Evolutionary conservation across 2,797 vertebrate genomes (phyloP).

Genomic region (Cryptoprocta ferox): DNA sequence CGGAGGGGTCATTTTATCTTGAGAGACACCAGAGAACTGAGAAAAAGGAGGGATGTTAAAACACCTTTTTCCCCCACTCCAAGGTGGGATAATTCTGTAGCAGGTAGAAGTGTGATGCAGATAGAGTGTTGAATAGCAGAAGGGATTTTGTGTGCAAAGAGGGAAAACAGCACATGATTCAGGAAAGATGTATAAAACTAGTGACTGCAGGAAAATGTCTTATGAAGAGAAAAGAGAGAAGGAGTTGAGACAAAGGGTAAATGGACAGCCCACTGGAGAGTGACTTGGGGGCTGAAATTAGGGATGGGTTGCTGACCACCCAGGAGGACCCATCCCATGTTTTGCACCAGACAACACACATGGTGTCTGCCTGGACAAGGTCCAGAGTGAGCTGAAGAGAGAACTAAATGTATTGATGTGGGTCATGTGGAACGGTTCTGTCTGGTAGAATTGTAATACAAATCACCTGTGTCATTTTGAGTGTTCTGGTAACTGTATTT

Average conservation of each 20-base stretch:
- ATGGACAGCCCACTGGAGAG: accelerated
- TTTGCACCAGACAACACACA: too few species aligned
- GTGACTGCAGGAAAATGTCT: background rate
- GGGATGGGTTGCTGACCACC: background rate
- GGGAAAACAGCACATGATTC: background rate
- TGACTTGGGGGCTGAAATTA: background rate
- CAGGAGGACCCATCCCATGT: background rate
- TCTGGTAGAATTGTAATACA: background rate
- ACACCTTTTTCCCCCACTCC: too few species aligned
- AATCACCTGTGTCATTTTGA: background rate
- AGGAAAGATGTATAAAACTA: background rate
- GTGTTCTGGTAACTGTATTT: background rate
- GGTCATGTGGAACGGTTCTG: accelerated
- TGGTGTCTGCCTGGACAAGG: too few species aligned
- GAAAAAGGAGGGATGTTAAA: background rate
- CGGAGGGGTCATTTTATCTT: background rate
- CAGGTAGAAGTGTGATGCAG: background rate
- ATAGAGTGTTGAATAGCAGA: background rate
- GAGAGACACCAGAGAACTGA: too few species aligned
- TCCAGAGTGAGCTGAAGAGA: background rate
- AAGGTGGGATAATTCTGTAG: too few species aligned
- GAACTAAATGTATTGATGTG: background rate
- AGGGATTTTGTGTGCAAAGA: background rate
- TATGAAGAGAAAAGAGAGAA: background rate
- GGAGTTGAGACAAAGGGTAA: too few species aligned